These are phyloP conservation scores for Spilogale gracilis DNA, from an alignment of 2,113 vertebrate genomes.

Conservation along the genomic window DNA sequence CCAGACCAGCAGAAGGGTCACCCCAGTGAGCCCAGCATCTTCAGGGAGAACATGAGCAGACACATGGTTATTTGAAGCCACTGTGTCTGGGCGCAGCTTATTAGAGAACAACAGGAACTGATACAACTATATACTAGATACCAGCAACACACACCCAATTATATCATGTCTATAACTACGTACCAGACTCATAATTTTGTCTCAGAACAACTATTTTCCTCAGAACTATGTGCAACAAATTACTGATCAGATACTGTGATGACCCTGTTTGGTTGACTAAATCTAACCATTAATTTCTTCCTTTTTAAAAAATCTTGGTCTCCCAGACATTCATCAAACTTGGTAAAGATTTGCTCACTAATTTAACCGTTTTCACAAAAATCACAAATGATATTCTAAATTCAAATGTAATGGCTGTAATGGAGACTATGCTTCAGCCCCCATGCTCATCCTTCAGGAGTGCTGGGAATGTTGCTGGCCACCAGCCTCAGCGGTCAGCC, in stretches of 20 bases:
- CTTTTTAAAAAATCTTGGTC: not conserved
- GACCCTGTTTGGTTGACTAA: not conserved
- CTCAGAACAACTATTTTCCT: not conserved
- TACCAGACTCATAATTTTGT: not conserved
- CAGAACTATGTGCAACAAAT: not conserved
- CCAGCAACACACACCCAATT: not conserved
- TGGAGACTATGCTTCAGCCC: not conserved
- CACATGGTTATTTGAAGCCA: not conserved
- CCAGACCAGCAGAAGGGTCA: not conserved
- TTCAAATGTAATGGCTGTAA: not conserved
- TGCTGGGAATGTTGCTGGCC: not conserved
- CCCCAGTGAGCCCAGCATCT: not conserved
- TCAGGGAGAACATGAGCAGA: not conserved
- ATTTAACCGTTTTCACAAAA: not conserved
- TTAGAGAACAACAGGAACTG: not conserved
- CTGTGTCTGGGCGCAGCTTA: not conserved
- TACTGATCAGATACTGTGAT: not conserved
- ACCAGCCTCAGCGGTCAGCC: not conserved
- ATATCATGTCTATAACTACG: not conserved
- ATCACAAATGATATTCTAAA: not conserved
- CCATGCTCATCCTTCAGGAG: not conserved
- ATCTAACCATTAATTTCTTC: not conserved
- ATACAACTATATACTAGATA: not conserved
- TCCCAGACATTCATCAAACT: not conserved
- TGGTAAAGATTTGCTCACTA: not conserved